phyloP scores from a whole-genome alignment of 1,140 invertebrate species.

The Tetramorium parvispinum region DNA sequence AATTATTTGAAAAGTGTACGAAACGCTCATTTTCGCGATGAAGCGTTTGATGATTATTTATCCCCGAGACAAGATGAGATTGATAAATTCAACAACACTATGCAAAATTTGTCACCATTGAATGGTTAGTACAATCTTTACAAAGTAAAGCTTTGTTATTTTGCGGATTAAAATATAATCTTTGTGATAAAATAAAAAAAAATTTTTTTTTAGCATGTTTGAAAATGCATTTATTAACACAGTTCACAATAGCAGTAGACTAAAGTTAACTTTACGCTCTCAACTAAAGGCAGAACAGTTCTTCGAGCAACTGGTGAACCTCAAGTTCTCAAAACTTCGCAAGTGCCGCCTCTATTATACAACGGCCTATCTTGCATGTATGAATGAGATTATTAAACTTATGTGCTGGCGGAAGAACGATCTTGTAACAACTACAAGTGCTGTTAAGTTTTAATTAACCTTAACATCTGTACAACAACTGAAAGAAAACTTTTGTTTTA shows the following conservation, averaged over 20 bases:
- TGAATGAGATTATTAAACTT: slow-evolving; percentile 21
- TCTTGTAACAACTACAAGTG: neutral
- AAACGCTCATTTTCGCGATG: neutral
- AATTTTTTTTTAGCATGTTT: neutral
- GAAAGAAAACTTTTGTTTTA: neutral
- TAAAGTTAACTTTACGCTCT: slow-evolving; percentile 49
- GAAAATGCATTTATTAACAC: neutral
- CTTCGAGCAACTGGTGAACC: slow-evolving; percentile 29
- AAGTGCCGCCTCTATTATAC: slow-evolving; percentile 6
- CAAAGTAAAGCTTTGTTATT: neutral
- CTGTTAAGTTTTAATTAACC: neutral
- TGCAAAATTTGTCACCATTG: slow-evolving; percentile 47
- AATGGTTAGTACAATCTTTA: slow-evolving; percentile 67
- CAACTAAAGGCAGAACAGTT: neutral
- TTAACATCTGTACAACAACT: neutral
- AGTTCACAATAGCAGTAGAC: neutral
- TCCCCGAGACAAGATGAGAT: slow-evolving; percentile 70
- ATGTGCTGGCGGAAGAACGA: neutral
- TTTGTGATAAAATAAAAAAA: neutral
- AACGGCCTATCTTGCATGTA: neutral
- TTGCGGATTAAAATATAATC: neutral
- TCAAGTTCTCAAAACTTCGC: slow-evolving; percentile 37
- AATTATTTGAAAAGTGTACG: neutral
- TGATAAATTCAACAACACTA: slow-evolving; percentile 68
- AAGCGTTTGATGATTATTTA: neutral